These are phyloP conservation scores for Tiaroga cobitis DNA, from an alignment of 2,797 vertebrate species.

Conservation along the genomic window DNA sequence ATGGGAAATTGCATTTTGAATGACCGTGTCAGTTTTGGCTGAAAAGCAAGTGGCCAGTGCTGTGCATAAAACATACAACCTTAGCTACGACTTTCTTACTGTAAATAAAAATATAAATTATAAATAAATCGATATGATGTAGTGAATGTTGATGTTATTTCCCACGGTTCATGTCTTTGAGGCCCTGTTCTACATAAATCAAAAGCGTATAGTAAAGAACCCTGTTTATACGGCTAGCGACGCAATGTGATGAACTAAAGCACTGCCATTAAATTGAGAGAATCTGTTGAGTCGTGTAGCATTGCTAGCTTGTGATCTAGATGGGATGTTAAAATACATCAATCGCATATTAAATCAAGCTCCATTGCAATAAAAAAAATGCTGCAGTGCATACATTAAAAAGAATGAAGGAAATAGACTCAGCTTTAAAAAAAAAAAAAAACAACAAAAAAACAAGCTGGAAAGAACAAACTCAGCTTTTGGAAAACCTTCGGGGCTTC, in stretches of 20 bases:
- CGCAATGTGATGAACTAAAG: neutral
- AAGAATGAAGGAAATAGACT: neutral
- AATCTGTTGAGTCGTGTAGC: neutral
- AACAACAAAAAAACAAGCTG: neutral
- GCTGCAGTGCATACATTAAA: slow-evolving; percentile 11
- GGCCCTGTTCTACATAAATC: neutral
- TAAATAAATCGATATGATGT: no score
- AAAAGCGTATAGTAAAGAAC: neutral
- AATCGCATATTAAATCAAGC: slow-evolving; percentile 17
- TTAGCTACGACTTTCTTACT: neutral
- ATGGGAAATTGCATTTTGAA: neutral
- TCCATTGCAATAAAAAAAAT: neutral
- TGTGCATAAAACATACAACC: neutral
- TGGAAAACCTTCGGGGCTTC: neutral
- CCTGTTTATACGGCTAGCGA: neutral
- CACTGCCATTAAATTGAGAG: neutral
- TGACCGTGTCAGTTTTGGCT: neutral
- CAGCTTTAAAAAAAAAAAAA: neutral
- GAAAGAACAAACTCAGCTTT: slow-evolving; percentile 15
- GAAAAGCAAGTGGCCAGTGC: neutral
- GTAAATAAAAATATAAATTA: no score
- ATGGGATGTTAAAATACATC: slow-evolving; percentile 4
- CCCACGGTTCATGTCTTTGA: neutral
- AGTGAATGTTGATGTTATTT: neutral
- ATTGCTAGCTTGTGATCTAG: neutral